phyloP scores from a whole-genome alignment of 2,113 vertebrate genomes.

The Ptilorrhoa leucosticta region DNA sequence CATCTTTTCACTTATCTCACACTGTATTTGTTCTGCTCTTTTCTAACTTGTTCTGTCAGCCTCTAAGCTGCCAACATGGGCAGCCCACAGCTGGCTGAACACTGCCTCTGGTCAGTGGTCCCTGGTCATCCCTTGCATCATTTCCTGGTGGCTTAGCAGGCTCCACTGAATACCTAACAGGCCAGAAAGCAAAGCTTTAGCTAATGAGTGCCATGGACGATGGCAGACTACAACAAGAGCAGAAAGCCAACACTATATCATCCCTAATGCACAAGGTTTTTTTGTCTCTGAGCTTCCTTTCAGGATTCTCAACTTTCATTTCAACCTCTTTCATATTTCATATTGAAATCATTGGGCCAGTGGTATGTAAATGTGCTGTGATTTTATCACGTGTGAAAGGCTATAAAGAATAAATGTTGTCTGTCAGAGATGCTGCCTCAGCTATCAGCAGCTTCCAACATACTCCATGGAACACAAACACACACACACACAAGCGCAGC shows the following conservation, averaged over 20 bases:
- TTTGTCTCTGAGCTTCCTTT: background rate
- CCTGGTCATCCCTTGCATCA: background rate
- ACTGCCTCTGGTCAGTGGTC: background rate
- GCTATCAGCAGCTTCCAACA: background rate
- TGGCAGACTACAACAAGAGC: background rate
- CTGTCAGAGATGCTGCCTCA: background rate
- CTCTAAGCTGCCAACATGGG: background rate
- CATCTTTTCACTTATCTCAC: background rate
- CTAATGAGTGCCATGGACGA: background rate
- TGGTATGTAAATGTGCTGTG: background rate
- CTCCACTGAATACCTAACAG: background rate
- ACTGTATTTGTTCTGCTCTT: background rate
- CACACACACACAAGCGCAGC: fast-evolving
- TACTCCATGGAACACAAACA: background rate
- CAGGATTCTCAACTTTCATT: background rate
- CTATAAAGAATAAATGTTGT: background rate
- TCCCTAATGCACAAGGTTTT: background rate
- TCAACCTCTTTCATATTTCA: background rate
- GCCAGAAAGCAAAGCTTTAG: background rate
- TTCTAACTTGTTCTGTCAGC: background rate
- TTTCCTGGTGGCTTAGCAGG: background rate
- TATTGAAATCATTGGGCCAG: background rate
- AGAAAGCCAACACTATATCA: background rate
- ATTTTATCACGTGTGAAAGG: background rate
- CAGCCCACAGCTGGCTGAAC: background rate